Conservation (phyloP, 2,797 vertebrate species). For the Miichthys miiuy region DNA sequence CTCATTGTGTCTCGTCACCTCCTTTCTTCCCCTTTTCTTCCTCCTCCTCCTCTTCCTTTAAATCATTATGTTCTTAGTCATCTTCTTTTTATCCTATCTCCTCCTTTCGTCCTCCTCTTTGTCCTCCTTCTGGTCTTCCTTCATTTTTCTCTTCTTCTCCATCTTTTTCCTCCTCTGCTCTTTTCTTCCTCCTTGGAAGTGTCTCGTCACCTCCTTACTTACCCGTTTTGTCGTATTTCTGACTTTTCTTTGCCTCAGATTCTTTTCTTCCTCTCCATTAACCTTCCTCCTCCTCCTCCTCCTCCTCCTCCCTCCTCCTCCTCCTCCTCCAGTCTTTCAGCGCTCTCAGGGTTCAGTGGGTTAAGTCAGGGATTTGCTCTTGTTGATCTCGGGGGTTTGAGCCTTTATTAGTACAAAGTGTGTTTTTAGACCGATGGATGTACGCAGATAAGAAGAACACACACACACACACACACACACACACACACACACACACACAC, state of each 20-base stretch:
- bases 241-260: neutral
- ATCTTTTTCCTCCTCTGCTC: too few relatives aligned
- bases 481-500: constrained; percentile 17
- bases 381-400: constrained; percentile 55
- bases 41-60: too few relatives aligned
- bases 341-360: constrained; percentile 51
- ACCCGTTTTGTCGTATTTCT: too few relatives aligned
- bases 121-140: too few relatives aligned
- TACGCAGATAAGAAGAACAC: constrained; percentile 23
- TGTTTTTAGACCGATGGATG: constrained; percentile 44
- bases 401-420: constrained; percentile 29
- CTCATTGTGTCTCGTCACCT: too few relatives aligned
- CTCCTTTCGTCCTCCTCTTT: neutral
- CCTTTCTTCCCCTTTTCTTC: too few relatives aligned
- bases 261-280: neutral
- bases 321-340: neutral
- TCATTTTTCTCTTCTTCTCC: too few relatives aligned
- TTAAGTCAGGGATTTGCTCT: constrained; percentile 75
- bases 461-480: constrained; percentile 13
- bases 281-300: too few relatives aligned
- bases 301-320: too few relatives aligned
- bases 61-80: neutral
- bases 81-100: neutral
- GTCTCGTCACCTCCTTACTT: too few relatives aligned
- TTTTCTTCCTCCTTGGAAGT: too few relatives aligned